Evolutionary conservation across 1,140 invertebrate species (phyloP).

Genomic region (Cataglyphis hispanica): DNA sequence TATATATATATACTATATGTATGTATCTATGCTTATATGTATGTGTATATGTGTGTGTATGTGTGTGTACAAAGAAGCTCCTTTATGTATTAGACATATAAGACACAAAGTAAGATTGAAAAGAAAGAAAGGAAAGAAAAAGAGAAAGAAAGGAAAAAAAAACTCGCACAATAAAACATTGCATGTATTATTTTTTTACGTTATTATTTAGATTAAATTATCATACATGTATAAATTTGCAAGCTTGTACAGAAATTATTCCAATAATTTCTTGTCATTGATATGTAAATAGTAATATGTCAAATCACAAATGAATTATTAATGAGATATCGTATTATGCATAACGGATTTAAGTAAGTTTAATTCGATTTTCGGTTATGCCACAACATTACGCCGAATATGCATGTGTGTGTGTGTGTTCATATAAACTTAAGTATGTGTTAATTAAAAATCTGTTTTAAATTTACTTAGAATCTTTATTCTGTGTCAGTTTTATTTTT

Average conservation of each 20-base stretch:
- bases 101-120: too few relatives aligned
- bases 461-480: background rate
- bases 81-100: background rate
- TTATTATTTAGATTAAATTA: background rate
- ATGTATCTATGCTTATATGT: background rate
- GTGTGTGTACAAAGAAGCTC: background rate
- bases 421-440: background rate
- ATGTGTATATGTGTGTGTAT: background rate
- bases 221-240: background rate
- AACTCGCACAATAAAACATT: too few relatives aligned
- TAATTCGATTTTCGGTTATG: conserved; percentile 15
- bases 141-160: too few relatives aligned
- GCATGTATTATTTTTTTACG: too few relatives aligned
- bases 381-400: background rate
- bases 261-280: background rate
- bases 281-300: background rate
- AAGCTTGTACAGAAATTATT: background rate
- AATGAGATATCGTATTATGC: conserved; percentile 1
- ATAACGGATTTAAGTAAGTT: conserved; percentile 24
- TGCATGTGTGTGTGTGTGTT: background rate
- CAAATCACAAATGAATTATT: conserved; percentile 21
- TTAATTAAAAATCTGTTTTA: conserved; percentile 11
- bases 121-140: too few relatives aligned
- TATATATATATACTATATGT: background rate
- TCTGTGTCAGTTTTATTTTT: background rate